phyloP scores from a whole-genome alignment of 2,113 vertebrate genomes.

The Nothoprocta pentlandii region DNA sequence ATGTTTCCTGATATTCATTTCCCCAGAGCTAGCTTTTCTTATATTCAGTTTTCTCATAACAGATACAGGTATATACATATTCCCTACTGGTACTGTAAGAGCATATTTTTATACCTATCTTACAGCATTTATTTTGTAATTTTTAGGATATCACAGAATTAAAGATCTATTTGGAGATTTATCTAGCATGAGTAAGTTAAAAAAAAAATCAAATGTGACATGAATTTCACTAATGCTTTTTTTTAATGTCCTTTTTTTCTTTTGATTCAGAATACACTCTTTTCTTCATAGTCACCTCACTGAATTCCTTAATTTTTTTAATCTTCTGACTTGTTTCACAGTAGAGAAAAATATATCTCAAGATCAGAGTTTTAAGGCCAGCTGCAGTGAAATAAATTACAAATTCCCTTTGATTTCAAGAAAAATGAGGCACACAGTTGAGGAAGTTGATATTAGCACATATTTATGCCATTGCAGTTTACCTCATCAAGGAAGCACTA shows the following conservation, averaged over 20 bases:
- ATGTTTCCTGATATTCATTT: background rate
- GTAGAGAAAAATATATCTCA: background rate
- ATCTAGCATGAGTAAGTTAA: background rate
- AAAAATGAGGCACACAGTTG: accelerated
- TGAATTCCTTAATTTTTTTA: background rate
- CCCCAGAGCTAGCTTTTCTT: background rate
- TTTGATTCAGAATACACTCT: background rate
- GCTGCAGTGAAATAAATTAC: background rate
- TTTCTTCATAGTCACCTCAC: background rate
- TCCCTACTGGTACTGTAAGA: background rate
- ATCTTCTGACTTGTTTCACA: background rate
- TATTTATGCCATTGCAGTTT: background rate
- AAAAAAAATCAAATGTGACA: background rate
- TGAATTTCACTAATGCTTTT: background rate
- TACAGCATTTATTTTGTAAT: background rate
- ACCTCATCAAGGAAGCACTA: accelerated
- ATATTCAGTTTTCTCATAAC: background rate
- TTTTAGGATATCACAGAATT: background rate
- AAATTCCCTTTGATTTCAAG: background rate
- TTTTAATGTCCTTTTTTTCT: background rate
- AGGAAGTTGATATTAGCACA: background rate
- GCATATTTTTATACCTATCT: background rate
- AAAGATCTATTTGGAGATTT: background rate
- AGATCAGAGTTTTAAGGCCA: background rate
- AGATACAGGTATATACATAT: background rate